These are phyloP conservation scores for Zapus hudsonius DNA, from an alignment of 2,113 vertebrate species.

Conservation along the genomic window DNA sequence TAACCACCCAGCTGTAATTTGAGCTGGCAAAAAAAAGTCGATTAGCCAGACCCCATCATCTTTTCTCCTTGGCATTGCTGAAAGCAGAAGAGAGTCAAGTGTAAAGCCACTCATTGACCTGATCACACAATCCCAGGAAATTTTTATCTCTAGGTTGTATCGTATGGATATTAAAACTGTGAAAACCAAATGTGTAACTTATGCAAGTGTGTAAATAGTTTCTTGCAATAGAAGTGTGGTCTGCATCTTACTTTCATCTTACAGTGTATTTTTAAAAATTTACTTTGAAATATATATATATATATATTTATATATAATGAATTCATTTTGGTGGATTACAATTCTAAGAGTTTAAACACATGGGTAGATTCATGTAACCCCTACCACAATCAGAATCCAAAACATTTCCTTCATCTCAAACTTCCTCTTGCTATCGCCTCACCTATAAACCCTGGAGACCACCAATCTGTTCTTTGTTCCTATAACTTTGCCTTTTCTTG, in stretches of 20 bases:
- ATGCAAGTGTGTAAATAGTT: background rate
- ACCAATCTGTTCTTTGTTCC: background rate
- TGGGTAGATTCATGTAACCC: background rate
- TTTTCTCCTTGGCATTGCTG: background rate
- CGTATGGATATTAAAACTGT: background rate
- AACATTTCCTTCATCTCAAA: background rate
- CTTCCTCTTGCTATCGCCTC: too few relatives aligned
- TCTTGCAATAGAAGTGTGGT: background rate
- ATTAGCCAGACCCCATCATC: background rate
- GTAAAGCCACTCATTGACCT: constrained; percentile 1
- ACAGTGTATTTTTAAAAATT: background rate
- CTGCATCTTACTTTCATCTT: background rate
- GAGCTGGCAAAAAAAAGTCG: background rate
- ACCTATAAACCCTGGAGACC: background rate
- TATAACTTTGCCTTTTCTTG: background rate
- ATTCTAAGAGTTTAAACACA: background rate
- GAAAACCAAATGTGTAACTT: background rate
- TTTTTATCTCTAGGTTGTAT: background rate
- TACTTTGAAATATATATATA: background rate
- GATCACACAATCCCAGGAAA: background rate
- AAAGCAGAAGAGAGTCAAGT: background rate
- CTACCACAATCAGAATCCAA: background rate
- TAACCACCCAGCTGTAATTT: background rate
- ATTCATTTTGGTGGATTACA: background rate
- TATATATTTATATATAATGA: too few relatives aligned